Base-by-base conservation (phyloP, 2,888 invertebrate species). In the Tipula vernalis region DNA sequence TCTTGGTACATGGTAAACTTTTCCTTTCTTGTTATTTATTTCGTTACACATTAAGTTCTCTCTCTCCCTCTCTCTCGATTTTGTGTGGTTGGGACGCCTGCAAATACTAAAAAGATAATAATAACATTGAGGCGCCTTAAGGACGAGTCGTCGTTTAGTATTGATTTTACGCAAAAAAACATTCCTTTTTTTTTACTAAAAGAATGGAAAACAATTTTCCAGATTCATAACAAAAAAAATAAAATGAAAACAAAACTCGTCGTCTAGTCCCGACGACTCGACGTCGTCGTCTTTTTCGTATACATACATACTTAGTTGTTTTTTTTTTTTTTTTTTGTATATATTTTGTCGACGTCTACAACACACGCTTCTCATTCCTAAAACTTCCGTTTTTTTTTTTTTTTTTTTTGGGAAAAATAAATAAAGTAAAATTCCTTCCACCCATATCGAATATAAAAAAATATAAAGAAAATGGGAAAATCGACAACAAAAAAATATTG, bases 151-250 rank as follows among this genome's bases (percentile, higher is more conserved):
- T 84, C 84, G 84, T 83, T 83, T 28, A 86, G 42, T 87, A 87
- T 87, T 87, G 87, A 87, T 87, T 87, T 87, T 87, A 86, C 86
- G 87, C 86, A 87, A 86, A 71, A 71, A 18, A 71, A 71, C 6
- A n/a, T 8, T 71, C 71, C 3, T 71, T 71, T 51, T 51, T n/a
- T 51, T 71, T 71, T 71, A 71, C 28, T 71, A 10, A 71, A 71
- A 71, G 28, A 71, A 71, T 71, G 71, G 71, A 71, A 71, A 71
- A 71, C 71, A 71, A 71, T 71, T 71, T 71, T 71, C 71, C 71
- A 71, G 71, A 71, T 71, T 71, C 71, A 71, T 71, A 71, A 71
- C 71, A 71, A 18, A 71, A 18, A 28, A 71, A 71, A 71, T 28
- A 71, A 71, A 71, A 71, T 71, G 28, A 71, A 71, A 71, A 71